Evolutionary conservation across 1,140 invertebrate genomes (phyloP).

Genomic region (Hydropsyche tenuis): DNA sequence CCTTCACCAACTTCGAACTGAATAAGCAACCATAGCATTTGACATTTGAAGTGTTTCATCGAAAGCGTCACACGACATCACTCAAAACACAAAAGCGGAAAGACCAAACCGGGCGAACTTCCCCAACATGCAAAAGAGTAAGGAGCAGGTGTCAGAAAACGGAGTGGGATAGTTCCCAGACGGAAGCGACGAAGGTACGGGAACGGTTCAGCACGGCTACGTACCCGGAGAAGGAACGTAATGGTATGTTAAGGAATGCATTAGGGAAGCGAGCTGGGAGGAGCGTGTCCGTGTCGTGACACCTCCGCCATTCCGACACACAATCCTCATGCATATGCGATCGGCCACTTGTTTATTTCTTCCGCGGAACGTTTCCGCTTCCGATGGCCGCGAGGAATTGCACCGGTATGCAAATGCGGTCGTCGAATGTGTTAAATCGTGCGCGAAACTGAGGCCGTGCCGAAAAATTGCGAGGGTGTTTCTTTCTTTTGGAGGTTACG

Average conservation of each 20-base stretch:
- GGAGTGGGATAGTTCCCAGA: background rate
- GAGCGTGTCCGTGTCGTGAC: slow-evolving; percentile 23
- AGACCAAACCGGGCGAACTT: background rate
- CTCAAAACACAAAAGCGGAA: background rate
- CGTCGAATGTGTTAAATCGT: background rate
- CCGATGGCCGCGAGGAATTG: background rate
- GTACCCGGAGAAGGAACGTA: slow-evolving; percentile 24
- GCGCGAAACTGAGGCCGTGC: background rate
- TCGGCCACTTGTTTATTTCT: slow-evolving; percentile 44
- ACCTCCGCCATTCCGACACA: slow-evolving; percentile 18
- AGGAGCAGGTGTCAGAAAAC: background rate
- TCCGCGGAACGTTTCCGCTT: background rate
- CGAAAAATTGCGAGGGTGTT: no score
- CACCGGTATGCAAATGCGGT: background rate
- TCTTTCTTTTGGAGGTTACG: no score
- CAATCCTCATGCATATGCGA: slow-evolving; percentile 47
- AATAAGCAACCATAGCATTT: no score
- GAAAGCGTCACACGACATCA: no score
- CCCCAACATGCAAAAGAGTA: background rate
- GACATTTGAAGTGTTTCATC: no score
- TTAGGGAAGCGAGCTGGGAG: slow-evolving; percentile 16
- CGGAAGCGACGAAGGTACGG: background rate
- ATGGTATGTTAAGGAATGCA: slow-evolving; percentile 41
- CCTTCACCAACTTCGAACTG: no score
- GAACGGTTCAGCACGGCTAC: background rate